These are phyloP conservation scores for Cladopsammia gracilis DNA, from an alignment of 64 coral and sea anemone species.

Conservation along the genomic window DNA sequence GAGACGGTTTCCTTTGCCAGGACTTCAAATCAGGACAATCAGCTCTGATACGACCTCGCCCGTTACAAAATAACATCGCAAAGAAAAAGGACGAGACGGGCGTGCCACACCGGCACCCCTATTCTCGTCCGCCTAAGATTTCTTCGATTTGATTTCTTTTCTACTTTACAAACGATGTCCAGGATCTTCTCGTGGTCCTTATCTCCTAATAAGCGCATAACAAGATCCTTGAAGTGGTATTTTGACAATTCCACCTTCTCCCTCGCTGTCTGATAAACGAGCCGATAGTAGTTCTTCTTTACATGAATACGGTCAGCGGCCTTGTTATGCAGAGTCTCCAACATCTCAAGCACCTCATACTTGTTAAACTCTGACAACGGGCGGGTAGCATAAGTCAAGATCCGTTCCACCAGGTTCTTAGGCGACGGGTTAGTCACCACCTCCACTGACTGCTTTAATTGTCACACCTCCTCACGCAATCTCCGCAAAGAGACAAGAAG, in stretches of 20 bases:
- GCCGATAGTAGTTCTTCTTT: constrained; percentile 12
- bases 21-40: no score
- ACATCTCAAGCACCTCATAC: neutral
- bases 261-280: constrained; percentile 33
- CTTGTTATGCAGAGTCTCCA: neutral
- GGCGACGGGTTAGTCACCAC: no score
- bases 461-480: neutral
- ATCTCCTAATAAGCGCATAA: constrained; percentile 23
- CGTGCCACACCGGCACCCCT: constrained; percentile 14
- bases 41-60: no score
- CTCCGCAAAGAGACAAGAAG: neutral
- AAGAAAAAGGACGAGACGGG: no score
- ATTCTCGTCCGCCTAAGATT: neutral
- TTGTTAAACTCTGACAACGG: no score
- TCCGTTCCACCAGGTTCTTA: no score
- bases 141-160: constrained; percentile 1
- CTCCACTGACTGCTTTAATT: neutral
- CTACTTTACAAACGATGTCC: constrained; percentile 3
- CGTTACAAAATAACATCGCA: no score
- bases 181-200: constrained; percentile 32
- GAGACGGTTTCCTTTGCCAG: no score
- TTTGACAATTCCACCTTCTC: neutral
- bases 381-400: neutral
- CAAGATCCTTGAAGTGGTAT: constrained; percentile 36
- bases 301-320: neutral